Percentiles rank a stretch among this genome's conserved stretches.
phyloP scores from a whole-genome alignment of 2,797 vertebrate species.

The Otolemur crassicaudatus region DNA sequence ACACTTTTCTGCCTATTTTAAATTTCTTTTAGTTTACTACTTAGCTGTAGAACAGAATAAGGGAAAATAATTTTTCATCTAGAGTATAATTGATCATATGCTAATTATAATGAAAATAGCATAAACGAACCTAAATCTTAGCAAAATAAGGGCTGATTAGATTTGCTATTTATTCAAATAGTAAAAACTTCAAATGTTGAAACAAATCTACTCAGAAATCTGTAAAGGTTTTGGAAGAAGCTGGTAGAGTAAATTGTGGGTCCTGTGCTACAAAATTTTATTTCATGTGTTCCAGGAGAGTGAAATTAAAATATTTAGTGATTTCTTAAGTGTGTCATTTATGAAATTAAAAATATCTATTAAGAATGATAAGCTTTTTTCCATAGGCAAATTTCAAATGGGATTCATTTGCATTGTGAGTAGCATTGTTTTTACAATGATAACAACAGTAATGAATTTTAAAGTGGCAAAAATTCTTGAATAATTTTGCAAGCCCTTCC shows the following conservation, averaged over 20 bases:
- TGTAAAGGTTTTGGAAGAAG: background rate
- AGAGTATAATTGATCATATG: background rate
- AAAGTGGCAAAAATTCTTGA: constrained; percentile 9
- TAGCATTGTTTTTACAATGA: constrained; percentile 45
- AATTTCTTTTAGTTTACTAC: constrained; percentile 40
- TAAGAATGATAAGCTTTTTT: constrained; percentile 42
- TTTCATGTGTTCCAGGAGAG: background rate
- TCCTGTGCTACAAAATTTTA: background rate
- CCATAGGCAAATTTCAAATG: background rate
- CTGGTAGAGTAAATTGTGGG: background rate
- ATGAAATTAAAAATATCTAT: constrained; percentile 46
- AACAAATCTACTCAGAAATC: constrained; percentile 21
- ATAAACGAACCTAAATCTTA: background rate
- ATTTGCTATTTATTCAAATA: constrained; percentile 8
- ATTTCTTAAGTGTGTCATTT: constrained; percentile 12
- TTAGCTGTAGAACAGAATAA: constrained; percentile 33
- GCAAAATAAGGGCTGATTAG: background rate
- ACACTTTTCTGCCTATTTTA: constrained; percentile 34
- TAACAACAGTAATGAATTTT: constrained; percentile 48
- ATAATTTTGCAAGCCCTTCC: background rate
- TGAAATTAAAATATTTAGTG: constrained; percentile 35
- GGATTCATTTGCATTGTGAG: background rate
- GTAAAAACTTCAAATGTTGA: constrained; percentile 1
- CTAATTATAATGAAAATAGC: constrained; percentile 21
- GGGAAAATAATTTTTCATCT: background rate